A percentile compares a stretch with the other conserved stretches of the same genome.
Conservation (phyloP, 2,797 vertebrate genomes). For the Enteromius trimaculatus region DNA sequence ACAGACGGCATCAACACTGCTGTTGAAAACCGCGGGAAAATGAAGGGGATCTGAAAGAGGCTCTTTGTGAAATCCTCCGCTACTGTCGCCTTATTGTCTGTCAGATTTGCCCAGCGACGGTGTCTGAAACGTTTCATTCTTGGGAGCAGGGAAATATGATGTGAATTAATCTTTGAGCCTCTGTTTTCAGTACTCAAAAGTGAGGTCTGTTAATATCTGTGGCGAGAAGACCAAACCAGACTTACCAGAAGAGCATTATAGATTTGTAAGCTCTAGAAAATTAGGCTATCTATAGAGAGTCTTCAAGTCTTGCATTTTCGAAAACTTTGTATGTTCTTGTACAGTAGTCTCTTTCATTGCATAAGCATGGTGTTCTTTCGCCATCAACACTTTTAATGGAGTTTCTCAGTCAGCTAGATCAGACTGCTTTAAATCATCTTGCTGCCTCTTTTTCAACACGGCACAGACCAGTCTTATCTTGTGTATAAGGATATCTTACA, state of each 20-base stretch:
- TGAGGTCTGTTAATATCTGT: slow-evolving; percentile 26
- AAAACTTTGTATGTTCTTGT: slow-evolving; percentile 11
- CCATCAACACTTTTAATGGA: slow-evolving; percentile 69
- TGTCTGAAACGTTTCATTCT: slow-evolving; percentile 62
- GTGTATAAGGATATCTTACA: slow-evolving; percentile 61
- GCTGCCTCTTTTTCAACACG: slow-evolving; percentile 42
- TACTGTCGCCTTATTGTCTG: slow-evolving; percentile 69
- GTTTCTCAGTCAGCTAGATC: slow-evolving; percentile 48
- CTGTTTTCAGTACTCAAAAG: slow-evolving; percentile 55
- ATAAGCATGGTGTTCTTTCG: not conserved
- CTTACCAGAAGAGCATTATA: not conserved
- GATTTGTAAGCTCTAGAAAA: not conserved
- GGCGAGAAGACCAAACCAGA: slow-evolving; percentile 16
- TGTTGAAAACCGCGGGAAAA: slow-evolving; percentile 70
- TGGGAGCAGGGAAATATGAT: slow-evolving; percentile 51
- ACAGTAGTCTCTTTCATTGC: slow-evolving; percentile 68
- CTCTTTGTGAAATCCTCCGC: slow-evolving; percentile 65
- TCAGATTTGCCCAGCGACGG: slow-evolving; percentile 70
- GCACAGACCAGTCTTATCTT: slow-evolving; percentile 68
- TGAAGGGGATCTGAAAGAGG: slow-evolving; percentile 67
- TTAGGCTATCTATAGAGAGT: not conserved
- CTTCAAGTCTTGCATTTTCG: not conserved
- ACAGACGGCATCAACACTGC: slow-evolving; percentile 73
- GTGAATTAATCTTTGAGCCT: slow-evolving; percentile 69
- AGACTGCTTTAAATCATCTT: slow-evolving; percentile 23